These are phyloP conservation scores for Apteryx mantelli DNA, from an alignment of 2,113 vertebrate species.

Conservation along the genomic window DNA sequence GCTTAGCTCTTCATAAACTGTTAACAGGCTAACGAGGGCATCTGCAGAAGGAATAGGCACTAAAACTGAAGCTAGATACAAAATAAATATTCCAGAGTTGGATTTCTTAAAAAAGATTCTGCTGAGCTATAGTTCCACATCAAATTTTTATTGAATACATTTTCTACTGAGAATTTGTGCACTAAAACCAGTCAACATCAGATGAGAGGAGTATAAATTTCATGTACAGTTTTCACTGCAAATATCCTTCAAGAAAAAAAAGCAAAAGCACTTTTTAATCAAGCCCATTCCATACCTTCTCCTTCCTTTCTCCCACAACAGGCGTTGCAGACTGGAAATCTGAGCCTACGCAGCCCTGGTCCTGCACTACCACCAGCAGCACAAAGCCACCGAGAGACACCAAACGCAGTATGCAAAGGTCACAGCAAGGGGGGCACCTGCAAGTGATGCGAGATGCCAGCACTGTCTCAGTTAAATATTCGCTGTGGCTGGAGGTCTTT, in stretches of 20 bases:
- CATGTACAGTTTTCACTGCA: slow-evolving; percentile 42
- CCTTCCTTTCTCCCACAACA: neutral
- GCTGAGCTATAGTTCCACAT: slow-evolving; percentile 77
- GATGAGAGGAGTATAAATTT: slow-evolving; percentile 73
- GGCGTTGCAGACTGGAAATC: neutral
- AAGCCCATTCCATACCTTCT: neutral
- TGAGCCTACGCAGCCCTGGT: neutral
- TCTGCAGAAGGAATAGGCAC: slow-evolving; percentile 53
- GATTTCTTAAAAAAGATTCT: slow-evolving; percentile 77
- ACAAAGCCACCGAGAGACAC: neutral
- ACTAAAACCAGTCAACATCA: slow-evolving; percentile 76
- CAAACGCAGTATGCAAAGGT: neutral
- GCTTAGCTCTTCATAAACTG: neutral
- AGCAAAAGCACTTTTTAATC: slow-evolving; percentile 46
- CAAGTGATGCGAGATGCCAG: neutral
- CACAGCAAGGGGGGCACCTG: neutral
- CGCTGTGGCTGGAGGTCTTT: too few relatives aligned
- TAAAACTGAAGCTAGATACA: slow-evolving; percentile 58
- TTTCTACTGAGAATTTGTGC: slow-evolving; percentile 77
- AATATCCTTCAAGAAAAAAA: slow-evolving; percentile 39
- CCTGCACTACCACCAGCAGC: neutral
- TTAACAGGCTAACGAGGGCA: slow-evolving; percentile 50
- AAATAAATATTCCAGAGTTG: slow-evolving; percentile 69
- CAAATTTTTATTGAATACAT: slow-evolving; percentile 81
- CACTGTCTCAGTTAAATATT: neutral